Base-by-base conservation (phyloP, 2,888 invertebrate species). In the Operophtera brumata region DNA sequence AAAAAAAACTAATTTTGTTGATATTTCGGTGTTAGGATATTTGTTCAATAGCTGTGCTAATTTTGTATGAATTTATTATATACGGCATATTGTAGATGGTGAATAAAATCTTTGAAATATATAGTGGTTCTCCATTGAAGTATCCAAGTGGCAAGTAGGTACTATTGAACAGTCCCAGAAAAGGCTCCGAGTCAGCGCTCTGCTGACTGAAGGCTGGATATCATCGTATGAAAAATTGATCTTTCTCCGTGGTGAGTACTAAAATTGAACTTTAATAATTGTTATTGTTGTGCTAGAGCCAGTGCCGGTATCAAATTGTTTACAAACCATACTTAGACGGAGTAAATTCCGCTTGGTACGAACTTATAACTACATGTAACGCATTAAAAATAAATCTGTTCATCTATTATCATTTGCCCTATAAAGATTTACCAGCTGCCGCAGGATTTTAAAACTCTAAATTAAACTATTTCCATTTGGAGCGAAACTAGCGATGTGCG, bases 61-160 rank as follows among this genome's bases (percentile, higher is more conserved):
- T 30, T 14, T 40, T 1, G 14, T 30, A 10, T 11, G 1, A 13
- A 44, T 44, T 11, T 39, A 14, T n/a, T 25, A 32, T 47, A 12
- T 26, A 25, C 5, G 36, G 2, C 10, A 11, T n/a, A 36, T 37
- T 45, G 45, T 62, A 49, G 54, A 56, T 63, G 61, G 57, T 64
- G 52, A 54, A 58, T 62, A 57, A 58, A 62, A 64, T 62, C 48
- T 54, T 53, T 52, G 61, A 67, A 73, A 62, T 65, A n/a, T n/a
- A n/a, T n/a, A n/a, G n/a, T 68, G 68, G 66, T 77, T 77, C 75
- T 80, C 79, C 77, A 81, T 83, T 83, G 79, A 78, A 80, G 68
- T 80, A 82, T 74, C 82, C 81, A 80, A 84, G 79, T 51, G 44
- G 51, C 50, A 48, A 49, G 44, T 75, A 74, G 80, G 75, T 77